Percentiles rank a stretch among this genome's conserved stretches.
These are phyloP conservation scores for Diabrotica balteata DNA, from an alignment of 2,888 invertebrate species.

Conservation along the genomic window DNA sequence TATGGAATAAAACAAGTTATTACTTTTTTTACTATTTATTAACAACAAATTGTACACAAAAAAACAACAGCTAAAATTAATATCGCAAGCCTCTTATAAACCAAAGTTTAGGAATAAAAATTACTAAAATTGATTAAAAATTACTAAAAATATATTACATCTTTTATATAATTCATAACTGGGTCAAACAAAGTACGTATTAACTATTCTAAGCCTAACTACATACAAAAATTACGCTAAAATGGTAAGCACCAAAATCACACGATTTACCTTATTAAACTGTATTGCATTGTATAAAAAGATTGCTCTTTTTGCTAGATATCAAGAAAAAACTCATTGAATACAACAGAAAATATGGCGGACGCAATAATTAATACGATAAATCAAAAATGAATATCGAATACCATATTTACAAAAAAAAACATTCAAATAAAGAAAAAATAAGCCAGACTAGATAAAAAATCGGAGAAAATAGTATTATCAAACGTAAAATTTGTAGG, in stretches of 20 bases:
- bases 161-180: not conserved
- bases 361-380: not conserved
- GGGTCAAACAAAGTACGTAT: not conserved
- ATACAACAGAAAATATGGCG: too few relatives aligned
- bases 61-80: conserved; percentile 5
- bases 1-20: conserved; percentile 12
- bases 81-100: conserved; percentile 2
- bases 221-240: not conserved
- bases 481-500: too few relatives aligned
- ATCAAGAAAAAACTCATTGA: too few relatives aligned
- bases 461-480: too few relatives aligned
- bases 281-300: too few relatives aligned
- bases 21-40: not conserved
- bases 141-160: conserved; percentile 11
- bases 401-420: not conserved
- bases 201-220: not conserved
- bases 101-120: not conserved
- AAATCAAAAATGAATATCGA: not conserved
- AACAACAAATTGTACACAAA: conserved; percentile 11
- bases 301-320: too few relatives aligned
- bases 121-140: conserved; percentile 3
- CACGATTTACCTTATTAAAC: not conserved
- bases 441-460: not conserved
- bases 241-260: conserved; percentile 13
- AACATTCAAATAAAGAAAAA: not conserved